Evolutionary conservation across 2,797 vertebrate genomes (phyloP), one percentile per base, ranked within the genome.

Genomic region (Gymnocypris eckloni): DNA sequence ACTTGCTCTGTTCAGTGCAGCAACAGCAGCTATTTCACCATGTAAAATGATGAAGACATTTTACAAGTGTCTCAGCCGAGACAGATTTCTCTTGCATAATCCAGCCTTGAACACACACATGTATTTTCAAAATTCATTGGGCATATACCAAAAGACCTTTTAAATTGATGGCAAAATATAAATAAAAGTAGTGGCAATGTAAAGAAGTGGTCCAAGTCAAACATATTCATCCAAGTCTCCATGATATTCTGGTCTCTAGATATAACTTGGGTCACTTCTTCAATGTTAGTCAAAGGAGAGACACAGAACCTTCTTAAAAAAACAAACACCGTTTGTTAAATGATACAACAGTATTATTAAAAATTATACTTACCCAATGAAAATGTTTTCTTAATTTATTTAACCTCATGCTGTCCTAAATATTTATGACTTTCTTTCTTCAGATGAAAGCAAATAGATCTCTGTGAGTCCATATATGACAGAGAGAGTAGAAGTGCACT

Each of bases 21-120:
- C 82, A 71, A 52, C 64, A 41, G 37, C 78, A 48, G 70, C 79
- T 72, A 85, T 71, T 75, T 80, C 39, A 45, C 4, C 54, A 56
- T n/a, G 50, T 70, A n/a, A 73, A 52, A 59, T 81, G 61, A 78
- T 85, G 61, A 77, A 83, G 50, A 87, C 33, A 81, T 79, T 86
- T 85, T n/a, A 56, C 41, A 77, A 39, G 20, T 59, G 4, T 71
- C 18, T 81, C 66, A 76, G 61, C 80, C 28, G 10, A 54, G 37
- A 81, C 70, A 45, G 43, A n/a, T 78, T 81, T 69, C 52, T 79
- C 25, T 48, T 82, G 15, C 84, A 41, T 83, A 48, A 28, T 56
- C 4, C 28, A 61, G 76, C 25, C 48, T 75, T 69, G 22, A 15
- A 72, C 22, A 71, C 69, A 71, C 69, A 71, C 69, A 43, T 6